Base-by-base conservation (phyloP, 2,797 vertebrate genomes). In the Sebastes kiyomatsui region DNA sequence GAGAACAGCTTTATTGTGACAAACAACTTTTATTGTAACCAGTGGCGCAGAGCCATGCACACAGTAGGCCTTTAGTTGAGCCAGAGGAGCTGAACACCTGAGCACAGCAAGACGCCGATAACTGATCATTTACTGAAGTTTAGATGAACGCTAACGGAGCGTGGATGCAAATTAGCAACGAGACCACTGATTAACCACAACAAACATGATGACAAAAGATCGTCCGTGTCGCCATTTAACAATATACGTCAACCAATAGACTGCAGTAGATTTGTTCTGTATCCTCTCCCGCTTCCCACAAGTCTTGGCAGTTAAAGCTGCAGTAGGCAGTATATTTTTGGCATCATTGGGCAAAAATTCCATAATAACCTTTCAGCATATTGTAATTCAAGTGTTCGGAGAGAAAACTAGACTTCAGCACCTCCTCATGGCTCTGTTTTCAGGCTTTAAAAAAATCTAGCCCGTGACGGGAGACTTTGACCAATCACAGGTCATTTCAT, bases 1-100 rank as follows among this genome's bases (percentile, higher is more conserved):
- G 42, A 86, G 73, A 88, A 70, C 61, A 72, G 80, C 68, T 81
- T 91, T 65, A 87, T 80, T 73, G 79, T 81, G 77, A 79, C 68
- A 84, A 79, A 82, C 70, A 86, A 76, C 81, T 88, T 52, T 88
- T 61, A 80, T 72, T 69, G 55, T 69, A 27, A 81, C 66, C 80
- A 67, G 13, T 49, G 33, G 38, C 38, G 79, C 16, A 70, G 7
- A 81, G 59, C 22, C 70, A n/a, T 33, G 23, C 3, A 55, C 25
- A 25, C 16, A 35, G 7, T 25, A 20, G n/a, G 23, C n/a, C n/a
- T 42, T 3, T 2, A 67, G 52, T 32, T 23, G 27, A 80, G 23
- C 55, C 35, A 4, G n/a, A 55, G 52, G 46, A 69, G 8, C 16
- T 14, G 13, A 49, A 67, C 27, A 55, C 64, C 25, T 65, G 23